A percentile compares a stretch with the other conserved stretches of the same genome.
Conservation (phyloP, 2,113 vertebrate species). For the Leptodactylus fuscus region DNA sequence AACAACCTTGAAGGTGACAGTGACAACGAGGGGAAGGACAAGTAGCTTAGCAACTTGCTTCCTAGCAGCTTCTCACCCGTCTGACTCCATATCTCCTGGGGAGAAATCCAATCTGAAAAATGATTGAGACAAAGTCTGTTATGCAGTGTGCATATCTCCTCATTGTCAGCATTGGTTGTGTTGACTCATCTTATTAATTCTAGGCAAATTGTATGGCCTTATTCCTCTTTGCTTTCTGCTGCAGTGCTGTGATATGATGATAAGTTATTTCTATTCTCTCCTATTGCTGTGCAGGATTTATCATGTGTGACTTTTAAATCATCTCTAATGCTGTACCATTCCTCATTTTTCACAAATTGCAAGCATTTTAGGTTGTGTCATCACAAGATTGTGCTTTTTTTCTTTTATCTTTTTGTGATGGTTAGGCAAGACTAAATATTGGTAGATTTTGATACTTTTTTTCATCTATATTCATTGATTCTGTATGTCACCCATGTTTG, state of each 20-base stretch:
- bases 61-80: slow-evolving; percentile 10
- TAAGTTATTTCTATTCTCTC: neutral
- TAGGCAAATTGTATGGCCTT: slow-evolving; percentile 29
- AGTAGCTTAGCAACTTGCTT: slow-evolving; percentile 56
- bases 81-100: slow-evolving; percentile 51
- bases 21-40: slow-evolving; percentile 51
- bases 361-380: neutral
- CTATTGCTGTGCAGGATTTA: neutral
- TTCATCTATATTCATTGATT: neutral
- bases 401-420: too few relatives aligned
- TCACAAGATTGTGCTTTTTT: too few relatives aligned
- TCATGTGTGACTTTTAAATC: slow-evolving; percentile 9
- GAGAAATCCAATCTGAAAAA: slow-evolving; percentile 60
- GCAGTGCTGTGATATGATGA: slow-evolving; percentile 1
- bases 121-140: slow-evolving; percentile 48
- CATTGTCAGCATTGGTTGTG: slow-evolving; percentile 53
- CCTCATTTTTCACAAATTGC: neutral
- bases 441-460: neutral
- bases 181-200: slow-evolving; percentile 56
- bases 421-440: neutral
- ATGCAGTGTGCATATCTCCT: slow-evolving; percentile 47
- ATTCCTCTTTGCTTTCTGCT: slow-evolving; percentile 42
- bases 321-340: neutral
- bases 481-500: neutral
- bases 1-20: slow-evolving; percentile 55